These are phyloP conservation scores for Malurus cyaneus DNA, from an alignment of 2,113 vertebrate genomes.

Conservation along the genomic window DNA sequence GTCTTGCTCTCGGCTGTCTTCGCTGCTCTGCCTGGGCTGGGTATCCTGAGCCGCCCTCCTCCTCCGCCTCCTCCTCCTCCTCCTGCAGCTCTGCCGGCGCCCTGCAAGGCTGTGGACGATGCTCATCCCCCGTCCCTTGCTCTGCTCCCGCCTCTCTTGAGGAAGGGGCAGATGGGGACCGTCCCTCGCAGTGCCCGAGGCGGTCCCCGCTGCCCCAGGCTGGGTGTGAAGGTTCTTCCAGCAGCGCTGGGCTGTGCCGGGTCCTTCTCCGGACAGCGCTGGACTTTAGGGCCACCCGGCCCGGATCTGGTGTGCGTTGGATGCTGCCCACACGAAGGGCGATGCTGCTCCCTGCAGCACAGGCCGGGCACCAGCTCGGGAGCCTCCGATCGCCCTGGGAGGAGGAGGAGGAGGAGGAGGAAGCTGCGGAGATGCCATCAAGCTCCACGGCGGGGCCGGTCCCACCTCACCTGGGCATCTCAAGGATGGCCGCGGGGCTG, in stretches of 20 bases:
- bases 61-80: background rate
- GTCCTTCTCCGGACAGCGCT: background rate
- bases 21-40: background rate
- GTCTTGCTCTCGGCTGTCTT: accelerated
- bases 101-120: background rate
- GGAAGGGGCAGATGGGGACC: background rate
- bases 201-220: background rate
- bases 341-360: slow-evolving; percentile 35
- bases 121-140: background rate
- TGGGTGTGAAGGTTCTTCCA: background rate
- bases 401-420: background rate
- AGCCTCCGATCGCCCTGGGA: background rate
- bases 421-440: background rate
- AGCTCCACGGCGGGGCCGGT: background rate
- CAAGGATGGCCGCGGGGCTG: background rate
- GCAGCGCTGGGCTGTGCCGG: background rate
- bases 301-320: background rate
- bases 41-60: background rate
- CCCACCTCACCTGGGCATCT: background rate
- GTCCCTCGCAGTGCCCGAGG: background rate
- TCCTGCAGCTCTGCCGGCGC: background rate
- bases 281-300: background rate
- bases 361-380: accelerated
- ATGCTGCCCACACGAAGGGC: background rate
- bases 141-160: background rate